These are phyloP conservation scores for Cinclus cinclus DNA, from an alignment of 2,113 vertebrate genomes.

Conservation along the genomic window DNA sequence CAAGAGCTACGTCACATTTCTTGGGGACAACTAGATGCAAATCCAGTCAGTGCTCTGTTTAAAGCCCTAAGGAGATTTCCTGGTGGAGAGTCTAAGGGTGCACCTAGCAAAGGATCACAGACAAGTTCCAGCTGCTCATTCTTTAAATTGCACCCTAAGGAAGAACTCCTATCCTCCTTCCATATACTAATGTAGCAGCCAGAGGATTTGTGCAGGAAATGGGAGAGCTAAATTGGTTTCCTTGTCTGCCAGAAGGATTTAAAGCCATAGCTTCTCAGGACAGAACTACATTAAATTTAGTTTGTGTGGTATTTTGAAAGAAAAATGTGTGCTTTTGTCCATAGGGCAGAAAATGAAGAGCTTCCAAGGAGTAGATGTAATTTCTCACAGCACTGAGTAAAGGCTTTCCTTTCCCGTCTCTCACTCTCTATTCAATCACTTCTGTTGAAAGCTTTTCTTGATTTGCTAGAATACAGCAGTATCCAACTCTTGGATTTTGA, in stretches of 20 bases:
- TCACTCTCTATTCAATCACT: background rate
- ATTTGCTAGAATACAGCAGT: background rate
- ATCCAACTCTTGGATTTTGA: background rate
- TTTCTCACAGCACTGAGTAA: background rate
- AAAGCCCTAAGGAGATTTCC: background rate
- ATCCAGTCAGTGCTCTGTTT: background rate
- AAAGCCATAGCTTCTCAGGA: background rate
- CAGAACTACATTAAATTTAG: background rate
- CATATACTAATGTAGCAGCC: background rate
- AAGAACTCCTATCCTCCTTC: background rate
- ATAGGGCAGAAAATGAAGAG: background rate
- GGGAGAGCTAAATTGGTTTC: background rate
- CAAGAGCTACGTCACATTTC: background rate
- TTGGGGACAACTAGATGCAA: background rate
- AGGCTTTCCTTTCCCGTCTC: background rate
- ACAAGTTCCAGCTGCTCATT: background rate
- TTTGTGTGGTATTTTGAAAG: background rate
- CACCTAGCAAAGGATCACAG: background rate
- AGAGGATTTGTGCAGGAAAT: background rate
- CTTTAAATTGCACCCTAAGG: background rate
- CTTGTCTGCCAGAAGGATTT: background rate
- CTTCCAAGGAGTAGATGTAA: background rate
- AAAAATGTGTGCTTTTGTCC: background rate
- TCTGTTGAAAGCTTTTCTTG: background rate
- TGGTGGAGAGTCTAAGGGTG: background rate